Conservation (phyloP, 2,888 invertebrate species). For the Hylaea fasciaria region DNA sequence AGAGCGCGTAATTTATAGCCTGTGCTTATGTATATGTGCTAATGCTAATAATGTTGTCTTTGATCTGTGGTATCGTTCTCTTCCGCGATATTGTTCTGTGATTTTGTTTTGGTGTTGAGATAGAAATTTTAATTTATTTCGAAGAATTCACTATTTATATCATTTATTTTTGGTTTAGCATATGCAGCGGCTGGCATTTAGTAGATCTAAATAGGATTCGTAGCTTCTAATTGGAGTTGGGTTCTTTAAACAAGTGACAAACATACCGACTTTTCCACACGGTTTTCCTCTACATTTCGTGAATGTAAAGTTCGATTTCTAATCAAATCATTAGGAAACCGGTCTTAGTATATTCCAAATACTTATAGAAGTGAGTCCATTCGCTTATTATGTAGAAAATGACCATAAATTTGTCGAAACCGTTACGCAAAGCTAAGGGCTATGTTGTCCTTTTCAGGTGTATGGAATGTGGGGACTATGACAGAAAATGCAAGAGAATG, state of each 20-base stretch:
- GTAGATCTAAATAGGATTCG: neutral
- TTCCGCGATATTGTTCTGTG: constrained; percentile 25
- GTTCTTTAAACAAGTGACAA: constrained; percentile 16
- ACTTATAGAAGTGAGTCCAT: constrained; percentile 34
- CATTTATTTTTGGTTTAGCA: constrained; percentile 1
- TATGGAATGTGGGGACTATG: constrained; percentile 63
- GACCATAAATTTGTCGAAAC: neutral
- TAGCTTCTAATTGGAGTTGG: constrained; percentile 6
- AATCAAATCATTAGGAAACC: constrained; percentile 8
- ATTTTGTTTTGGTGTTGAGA: constrained; percentile 34
- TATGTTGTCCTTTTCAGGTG: constrained; percentile 59
- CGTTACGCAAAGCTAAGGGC: constrained; percentile 12
- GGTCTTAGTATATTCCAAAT: constrained; percentile 8
- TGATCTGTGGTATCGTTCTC: constrained; percentile 4
- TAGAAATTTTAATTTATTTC: constrained; percentile 5
- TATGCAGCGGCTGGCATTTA: neutral
- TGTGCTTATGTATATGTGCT: no score
- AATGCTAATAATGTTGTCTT: neutral
- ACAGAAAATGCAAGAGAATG: constrained; percentile 42
- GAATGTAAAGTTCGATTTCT: constrained; percentile 17
- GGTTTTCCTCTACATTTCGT: constrained; percentile 35
- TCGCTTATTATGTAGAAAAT: neutral
- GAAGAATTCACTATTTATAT: constrained; percentile 9
- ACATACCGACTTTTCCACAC: constrained; percentile 38
- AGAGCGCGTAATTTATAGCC: no score